These are phyloP conservation scores for Leptinotarsa juncta DNA, from an alignment of 2,888 invertebrate species.

Conservation along the genomic window DNA sequence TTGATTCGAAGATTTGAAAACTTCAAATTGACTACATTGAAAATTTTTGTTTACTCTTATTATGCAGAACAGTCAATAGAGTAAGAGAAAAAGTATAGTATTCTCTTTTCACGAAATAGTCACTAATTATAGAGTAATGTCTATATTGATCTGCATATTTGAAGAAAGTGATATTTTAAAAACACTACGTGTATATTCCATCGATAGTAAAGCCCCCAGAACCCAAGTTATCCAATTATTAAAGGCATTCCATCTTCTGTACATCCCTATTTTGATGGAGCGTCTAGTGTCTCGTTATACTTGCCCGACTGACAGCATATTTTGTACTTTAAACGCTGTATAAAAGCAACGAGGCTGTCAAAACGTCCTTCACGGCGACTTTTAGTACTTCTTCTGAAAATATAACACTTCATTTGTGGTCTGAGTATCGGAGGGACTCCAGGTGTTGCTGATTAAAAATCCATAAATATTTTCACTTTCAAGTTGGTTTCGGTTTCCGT, in stretches of 20 bases:
- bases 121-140: too few relatives aligned
- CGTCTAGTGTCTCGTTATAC: slow-evolving; percentile 46
- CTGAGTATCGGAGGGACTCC: slow-evolving; percentile 28
- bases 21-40: too few relatives aligned
- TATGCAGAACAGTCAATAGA: too few relatives aligned
- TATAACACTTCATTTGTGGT: slow-evolving; percentile 35
- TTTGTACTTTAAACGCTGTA: slow-evolving; percentile 44
- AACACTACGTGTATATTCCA: background rate
- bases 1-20: too few relatives aligned
- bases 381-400: slow-evolving; percentile 43
- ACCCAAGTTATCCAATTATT: background rate
- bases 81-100: too few relatives aligned
- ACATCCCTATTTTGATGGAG: slow-evolving; percentile 40
- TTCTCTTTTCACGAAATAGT: too few relatives aligned
- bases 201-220: background rate
- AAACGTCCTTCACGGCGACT: slow-evolving; percentile 44
- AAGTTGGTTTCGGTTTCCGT: slow-evolving; percentile 20
- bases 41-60: too few relatives aligned
- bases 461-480: slow-evolving; percentile 28
- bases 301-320: slow-evolving; percentile 46
- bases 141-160: background rate
- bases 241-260: slow-evolving; percentile 10
- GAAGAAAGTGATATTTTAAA: background rate
- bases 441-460: slow-evolving; percentile 52
- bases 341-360: slow-evolving; percentile 46